Conservation (phyloP, 2,888 invertebrate genomes). For the Tolmerus cingulatus region DNA sequence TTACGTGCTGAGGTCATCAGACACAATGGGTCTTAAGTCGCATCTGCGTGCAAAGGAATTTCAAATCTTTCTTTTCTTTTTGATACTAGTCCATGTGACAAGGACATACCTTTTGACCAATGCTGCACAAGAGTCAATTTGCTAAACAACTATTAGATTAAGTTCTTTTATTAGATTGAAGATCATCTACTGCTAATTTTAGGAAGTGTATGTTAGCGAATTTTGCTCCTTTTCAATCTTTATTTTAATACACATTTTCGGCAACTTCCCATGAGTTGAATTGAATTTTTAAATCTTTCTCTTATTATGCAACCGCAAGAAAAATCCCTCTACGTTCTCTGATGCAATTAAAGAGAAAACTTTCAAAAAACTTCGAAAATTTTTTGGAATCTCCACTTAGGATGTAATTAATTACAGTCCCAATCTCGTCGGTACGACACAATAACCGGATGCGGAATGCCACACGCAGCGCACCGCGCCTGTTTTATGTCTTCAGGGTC, state of each 20-base stretch:
- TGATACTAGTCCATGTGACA: background rate
- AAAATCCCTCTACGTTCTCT: background rate
- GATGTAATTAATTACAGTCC: constrained; percentile 1
- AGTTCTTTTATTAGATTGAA: background rate
- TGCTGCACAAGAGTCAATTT: background rate
- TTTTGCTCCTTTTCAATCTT: no score
- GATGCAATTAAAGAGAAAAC: background rate
- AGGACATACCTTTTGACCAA: background rate
- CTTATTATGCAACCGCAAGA: background rate
- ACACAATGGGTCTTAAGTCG: background rate
- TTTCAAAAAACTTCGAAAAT: background rate
- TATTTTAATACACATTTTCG: no score
- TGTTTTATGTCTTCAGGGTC: background rate
- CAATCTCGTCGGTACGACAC: background rate
- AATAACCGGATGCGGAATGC: constrained; percentile 11
- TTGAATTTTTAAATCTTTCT: background rate
- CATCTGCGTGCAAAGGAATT: background rate
- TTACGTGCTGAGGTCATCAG: background rate
- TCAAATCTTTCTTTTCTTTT: background rate
- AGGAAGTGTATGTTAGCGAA: no score
- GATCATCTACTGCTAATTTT: no score
- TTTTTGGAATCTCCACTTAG: background rate
- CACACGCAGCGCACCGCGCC: background rate
- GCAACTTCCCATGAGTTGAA: background rate
- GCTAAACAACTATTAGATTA: background rate